phyloP scores from a whole-genome alignment of 2,888 invertebrate genomes.

The Tiliacea aurago region DNA sequence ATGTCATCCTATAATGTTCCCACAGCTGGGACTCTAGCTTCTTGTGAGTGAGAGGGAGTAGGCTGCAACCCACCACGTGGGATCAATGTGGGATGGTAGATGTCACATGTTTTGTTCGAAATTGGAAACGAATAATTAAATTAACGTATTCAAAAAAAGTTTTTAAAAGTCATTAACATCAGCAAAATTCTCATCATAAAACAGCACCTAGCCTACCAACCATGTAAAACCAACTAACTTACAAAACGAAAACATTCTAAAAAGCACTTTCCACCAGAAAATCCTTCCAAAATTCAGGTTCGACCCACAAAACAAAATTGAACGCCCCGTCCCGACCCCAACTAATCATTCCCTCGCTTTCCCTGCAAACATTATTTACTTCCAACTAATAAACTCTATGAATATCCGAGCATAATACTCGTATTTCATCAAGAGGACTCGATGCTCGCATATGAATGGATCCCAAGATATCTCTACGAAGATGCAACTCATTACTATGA shows the following conservation, averaged over 20 bases:
- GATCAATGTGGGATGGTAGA: no score
- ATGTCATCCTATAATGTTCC: no score
- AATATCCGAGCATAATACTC: slow-evolving; percentile 60
- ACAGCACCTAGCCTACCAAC: neutral
- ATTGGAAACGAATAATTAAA: no score
- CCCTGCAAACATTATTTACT: slow-evolving; percentile 62
- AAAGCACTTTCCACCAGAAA: slow-evolving; percentile 10
- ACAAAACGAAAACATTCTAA: slow-evolving; percentile 8
- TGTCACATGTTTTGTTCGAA: no score
- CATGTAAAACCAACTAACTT: neutral
- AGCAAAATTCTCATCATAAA: no score
- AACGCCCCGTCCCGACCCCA: slow-evolving; percentile 42
- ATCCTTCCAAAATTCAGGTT: slow-evolving; percentile 37
- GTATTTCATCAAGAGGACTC: slow-evolving; percentile 61
- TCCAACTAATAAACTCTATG: slow-evolving; percentile 63
- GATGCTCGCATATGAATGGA: slow-evolving; percentile 56
- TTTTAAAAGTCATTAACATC: no score
- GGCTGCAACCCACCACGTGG: no score
- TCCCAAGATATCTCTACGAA: slow-evolving; percentile 59
- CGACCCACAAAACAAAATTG: slow-evolving; percentile 50
- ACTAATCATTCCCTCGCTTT: slow-evolving; percentile 61
- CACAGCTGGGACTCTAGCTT: no score
- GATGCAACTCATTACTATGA: slow-evolving; percentile 72
- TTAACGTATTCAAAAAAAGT: no score
- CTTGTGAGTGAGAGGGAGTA: no score